phyloP scores from a whole-genome alignment of 2,888 invertebrate genomes.

The Crossocerus cetratus region DNA sequence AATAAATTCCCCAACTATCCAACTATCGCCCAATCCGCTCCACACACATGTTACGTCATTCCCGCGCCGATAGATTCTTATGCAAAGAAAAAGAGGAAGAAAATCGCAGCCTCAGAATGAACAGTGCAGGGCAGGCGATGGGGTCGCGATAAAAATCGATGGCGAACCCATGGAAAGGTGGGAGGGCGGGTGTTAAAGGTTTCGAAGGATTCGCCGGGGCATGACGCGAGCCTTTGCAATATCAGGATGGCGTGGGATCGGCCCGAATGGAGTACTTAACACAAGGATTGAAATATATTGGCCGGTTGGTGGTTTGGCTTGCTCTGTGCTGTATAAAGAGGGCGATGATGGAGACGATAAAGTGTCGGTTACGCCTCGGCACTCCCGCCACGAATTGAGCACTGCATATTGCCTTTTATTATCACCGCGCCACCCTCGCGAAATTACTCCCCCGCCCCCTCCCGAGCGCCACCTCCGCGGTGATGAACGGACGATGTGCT shows the following conservation, averaged over 20 bases:
- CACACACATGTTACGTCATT: background rate
- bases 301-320: background rate
- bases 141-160: constrained; percentile 56
- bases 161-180: constrained; percentile 23
- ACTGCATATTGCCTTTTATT: background rate
- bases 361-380: constrained; percentile 30
- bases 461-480: no score
- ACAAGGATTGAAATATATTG: constrained; percentile 51
- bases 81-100: background rate
- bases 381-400: background rate
- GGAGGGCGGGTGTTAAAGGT: background rate
- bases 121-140: constrained; percentile 35
- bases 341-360: constrained; percentile 37
- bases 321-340: constrained; percentile 18
- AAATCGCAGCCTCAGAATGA: constrained; percentile 35
- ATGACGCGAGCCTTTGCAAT: constrained; percentile 48
- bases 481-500: background rate
- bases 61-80: background rate
- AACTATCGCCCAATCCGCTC: background rate
- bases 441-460: no score
- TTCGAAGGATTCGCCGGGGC: constrained; percentile 38
- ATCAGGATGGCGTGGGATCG: constrained; percentile 30
- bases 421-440: background rate
- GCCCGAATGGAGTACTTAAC: constrained; percentile 57
- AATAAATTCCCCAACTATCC: background rate